Evolutionary conservation across 1,140 invertebrate species (phyloP).

Genomic region (Saccostrea echinata): DNA sequence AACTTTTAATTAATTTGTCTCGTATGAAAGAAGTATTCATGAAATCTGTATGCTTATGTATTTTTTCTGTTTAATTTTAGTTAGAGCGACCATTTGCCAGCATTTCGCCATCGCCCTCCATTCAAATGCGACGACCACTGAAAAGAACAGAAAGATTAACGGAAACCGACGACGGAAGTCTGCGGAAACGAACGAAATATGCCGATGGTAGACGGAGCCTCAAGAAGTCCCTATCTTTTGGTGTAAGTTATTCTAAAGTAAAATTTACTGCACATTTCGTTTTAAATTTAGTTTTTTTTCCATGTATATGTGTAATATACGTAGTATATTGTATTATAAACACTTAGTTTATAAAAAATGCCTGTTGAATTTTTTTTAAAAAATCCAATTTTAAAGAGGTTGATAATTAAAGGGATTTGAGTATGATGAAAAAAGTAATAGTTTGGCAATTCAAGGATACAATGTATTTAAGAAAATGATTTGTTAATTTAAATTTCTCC

Average conservation of each 20-base stretch:
- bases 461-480: not conserved
- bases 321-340: too few species aligned
- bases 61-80: not conserved
- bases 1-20: too few species aligned
- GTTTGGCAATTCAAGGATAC: not conserved
- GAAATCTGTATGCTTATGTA: not conserved
- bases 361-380: too few species aligned
- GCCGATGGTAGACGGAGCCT: not conserved
- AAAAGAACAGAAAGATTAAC: not conserved
- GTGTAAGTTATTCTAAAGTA: not conserved
- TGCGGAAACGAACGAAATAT: not conserved
- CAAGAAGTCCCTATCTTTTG: not conserved
- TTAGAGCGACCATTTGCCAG: slow-evolving; percentile 6
- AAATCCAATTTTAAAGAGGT: not conserved
- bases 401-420: not conserved
- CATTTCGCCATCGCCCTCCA: not conserved
- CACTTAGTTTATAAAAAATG: too few species aligned
- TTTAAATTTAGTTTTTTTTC: not conserved
- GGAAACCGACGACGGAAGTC: not conserved
- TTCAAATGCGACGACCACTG: not conserved
- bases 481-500: not conserved
- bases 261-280: not conserved
- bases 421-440: not conserved
- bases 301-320: too few species aligned
- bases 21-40: too few species aligned